Conservation (phyloP, 2,888 invertebrate species). For the Meandrusa payeni region DNA sequence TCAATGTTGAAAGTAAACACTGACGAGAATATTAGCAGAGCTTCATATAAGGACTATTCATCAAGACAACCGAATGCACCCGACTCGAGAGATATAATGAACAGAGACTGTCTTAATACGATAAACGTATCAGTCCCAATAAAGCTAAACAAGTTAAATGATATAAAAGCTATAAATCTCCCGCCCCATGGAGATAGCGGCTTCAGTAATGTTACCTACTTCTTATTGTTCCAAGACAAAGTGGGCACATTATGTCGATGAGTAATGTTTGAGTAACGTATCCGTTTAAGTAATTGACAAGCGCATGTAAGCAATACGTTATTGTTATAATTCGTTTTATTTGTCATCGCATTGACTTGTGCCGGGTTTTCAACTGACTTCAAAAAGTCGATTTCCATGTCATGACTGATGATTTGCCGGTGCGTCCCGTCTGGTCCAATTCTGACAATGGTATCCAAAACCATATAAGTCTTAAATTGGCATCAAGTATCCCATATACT, state of each 20-base stretch:
- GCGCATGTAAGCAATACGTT: slow-evolving; percentile 46
- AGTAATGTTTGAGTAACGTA: slow-evolving; percentile 46
- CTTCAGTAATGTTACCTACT: slow-evolving; percentile 44
- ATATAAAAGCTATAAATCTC: slow-evolving; percentile 56
- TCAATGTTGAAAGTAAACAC: no score
- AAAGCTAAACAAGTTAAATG: slow-evolving; percentile 75
- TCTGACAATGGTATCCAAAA: no score
- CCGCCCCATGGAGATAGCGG: slow-evolving; percentile 46
- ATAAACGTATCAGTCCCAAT: slow-evolving; percentile 69
- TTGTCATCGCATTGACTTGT: slow-evolving; percentile 28
- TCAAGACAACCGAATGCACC: slow-evolving; percentile 64
- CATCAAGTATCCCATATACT: no score
- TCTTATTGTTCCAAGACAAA: slow-evolving; percentile 32
- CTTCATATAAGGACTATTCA: no score
- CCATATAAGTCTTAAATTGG: no score
- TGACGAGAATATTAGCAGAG: no score
- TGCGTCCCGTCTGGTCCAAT: no score
- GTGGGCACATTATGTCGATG: slow-evolving; percentile 39
- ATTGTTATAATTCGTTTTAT: slow-evolving; percentile 39
- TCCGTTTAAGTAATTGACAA: slow-evolving; percentile 49
- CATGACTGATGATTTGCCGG: no score
- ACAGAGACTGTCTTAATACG: slow-evolving; percentile 62
- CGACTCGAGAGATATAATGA: slow-evolving; percentile 52
- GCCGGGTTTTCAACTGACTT: no score
- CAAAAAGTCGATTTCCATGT: no score